These are phyloP conservation scores for Epinephelus malabaricus DNA, from an alignment of 2,797 vertebrate species.

Conservation along the genomic window DNA sequence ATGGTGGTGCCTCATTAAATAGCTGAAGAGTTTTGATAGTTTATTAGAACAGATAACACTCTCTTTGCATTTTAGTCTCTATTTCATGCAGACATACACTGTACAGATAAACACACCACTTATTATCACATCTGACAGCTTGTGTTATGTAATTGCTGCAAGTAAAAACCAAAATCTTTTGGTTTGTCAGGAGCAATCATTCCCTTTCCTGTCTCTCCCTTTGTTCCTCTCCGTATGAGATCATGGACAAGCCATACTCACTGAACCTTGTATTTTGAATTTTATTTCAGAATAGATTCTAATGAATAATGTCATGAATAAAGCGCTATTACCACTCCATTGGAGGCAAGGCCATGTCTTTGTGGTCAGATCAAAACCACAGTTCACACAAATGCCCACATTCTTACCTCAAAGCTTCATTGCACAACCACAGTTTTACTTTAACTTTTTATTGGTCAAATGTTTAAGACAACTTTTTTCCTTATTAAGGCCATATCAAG, in stretches of 20 bases:
- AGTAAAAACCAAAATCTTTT: constrained; percentile 38
- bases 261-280: constrained; percentile 5
- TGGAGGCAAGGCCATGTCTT: not conserved
- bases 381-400: not conserved
- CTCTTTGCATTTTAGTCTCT: constrained; percentile 44
- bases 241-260: constrained; percentile 15
- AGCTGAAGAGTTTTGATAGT: constrained; percentile 54
- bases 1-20: constrained; percentile 66
- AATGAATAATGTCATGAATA: not conserved
- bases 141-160: constrained; percentile 33
- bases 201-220: not conserved
- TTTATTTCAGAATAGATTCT: constrained; percentile 1
- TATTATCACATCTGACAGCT: constrained; percentile 27
- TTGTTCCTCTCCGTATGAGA: constrained; percentile 18
- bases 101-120: constrained; percentile 9
- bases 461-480: not conserved
- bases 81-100: constrained; percentile 2
- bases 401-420: not conserved
- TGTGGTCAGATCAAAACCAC: constrained; percentile 12
- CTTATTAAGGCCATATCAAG: not conserved
- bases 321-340: not conserved
- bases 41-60: constrained; percentile 57
- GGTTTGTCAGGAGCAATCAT: constrained; percentile 13
- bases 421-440: not conserved
- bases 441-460: not conserved